Percentiles rank a stretch among this genome's conserved stretches.
phyloP scores from a whole-genome alignment of 2,797 vertebrate species.

The Petrocephalus schoutedeni region DNA sequence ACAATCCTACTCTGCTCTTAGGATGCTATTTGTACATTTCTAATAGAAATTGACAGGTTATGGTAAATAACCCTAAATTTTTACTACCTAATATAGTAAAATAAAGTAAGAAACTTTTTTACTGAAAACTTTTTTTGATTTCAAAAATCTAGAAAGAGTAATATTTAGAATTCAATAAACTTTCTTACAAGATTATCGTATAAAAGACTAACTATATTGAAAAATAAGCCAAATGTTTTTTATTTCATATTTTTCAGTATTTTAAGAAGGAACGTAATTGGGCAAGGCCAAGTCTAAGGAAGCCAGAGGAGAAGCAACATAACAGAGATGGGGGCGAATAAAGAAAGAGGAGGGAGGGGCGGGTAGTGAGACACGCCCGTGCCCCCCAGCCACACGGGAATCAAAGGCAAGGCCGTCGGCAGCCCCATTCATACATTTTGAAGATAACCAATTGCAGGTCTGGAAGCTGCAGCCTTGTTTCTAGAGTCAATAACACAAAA shows the following conservation, averaged over 20 bases:
- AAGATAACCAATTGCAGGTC: slow-evolving; percentile 36
- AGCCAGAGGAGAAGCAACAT: slow-evolving; percentile 81
- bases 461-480: slow-evolving; percentile 54
- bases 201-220: slow-evolving; percentile 99
- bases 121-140: slow-evolving; percentile 96
- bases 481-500: slow-evolving; percentile 74
- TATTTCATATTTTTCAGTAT: slow-evolving; percentile 74
- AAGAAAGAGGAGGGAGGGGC: slow-evolving; percentile 41
- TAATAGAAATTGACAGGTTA: slow-evolving; percentile 94
- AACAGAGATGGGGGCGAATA: slow-evolving; percentile 42
- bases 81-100: slow-evolving; percentile 99
- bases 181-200: slow-evolving; percentile 99
- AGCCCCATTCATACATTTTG: background rate
- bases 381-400: slow-evolving; percentile 80
- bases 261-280: slow-evolving; percentile 92
- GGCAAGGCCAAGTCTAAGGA: slow-evolving; percentile 90
- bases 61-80: slow-evolving; percentile 97
- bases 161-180: slow-evolving; percentile 99
- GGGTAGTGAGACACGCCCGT: slow-evolving; percentile 74
- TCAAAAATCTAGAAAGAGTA: slow-evolving; percentile 99
- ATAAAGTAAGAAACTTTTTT: slow-evolving; percentile 99
- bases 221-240: slow-evolving; percentile 99
- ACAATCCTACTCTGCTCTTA: slow-evolving; percentile 82
- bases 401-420: slow-evolving; percentile 85
- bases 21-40: slow-evolving; percentile 86